phyloP scores from a whole-genome alignment of 2,888 invertebrate genomes.

The Onthophagus sagittarius region DNA sequence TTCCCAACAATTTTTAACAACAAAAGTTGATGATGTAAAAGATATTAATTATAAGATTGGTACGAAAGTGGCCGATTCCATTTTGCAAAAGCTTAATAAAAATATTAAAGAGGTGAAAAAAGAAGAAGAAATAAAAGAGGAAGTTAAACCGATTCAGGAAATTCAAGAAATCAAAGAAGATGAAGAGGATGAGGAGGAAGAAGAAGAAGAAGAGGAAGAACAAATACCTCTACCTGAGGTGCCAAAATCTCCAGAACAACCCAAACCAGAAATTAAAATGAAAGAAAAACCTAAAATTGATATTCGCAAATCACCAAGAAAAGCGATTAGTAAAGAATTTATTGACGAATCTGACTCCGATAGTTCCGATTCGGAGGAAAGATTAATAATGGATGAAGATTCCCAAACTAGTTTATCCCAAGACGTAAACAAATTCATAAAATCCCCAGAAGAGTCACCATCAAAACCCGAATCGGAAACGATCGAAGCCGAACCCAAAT shows the following conservation, averaged over 20 bases:
- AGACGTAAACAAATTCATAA: slow-evolving; percentile 24
- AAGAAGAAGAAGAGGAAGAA: background rate
- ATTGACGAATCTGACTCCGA: slow-evolving; percentile 60
- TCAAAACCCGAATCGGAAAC: slow-evolving; percentile 37
- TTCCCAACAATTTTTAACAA: slow-evolving; percentile 37
- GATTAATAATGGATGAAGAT: slow-evolving; percentile 53
- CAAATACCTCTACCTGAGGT: background rate
- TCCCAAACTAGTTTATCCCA: slow-evolving; percentile 35
- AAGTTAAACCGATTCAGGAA: slow-evolving; percentile 1
- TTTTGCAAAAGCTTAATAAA: slow-evolving; percentile 43
- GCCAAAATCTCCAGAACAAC: background rate
- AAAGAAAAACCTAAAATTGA: background rate
- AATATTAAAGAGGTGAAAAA: slow-evolving; percentile 7
- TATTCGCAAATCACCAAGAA: slow-evolving; percentile 30
- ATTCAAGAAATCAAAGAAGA: background rate
- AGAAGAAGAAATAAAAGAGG: slow-evolving; percentile 12
- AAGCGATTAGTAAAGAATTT: slow-evolving; percentile 48
- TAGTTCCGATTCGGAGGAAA: slow-evolving; percentile 55
- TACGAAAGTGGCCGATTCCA: slow-evolving; percentile 46
- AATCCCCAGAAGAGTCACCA: slow-evolving; percentile 26
- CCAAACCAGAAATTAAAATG: background rate
- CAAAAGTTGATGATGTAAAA: slow-evolving; percentile 43
- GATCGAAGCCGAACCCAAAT: slow-evolving; percentile 31
- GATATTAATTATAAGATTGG: slow-evolving; percentile 44
- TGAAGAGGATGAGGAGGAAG: background rate